These are phyloP conservation scores for Aphelinus certus DNA, from an alignment of 1,140 invertebrate genomes.

Conservation along the genomic window DNA sequence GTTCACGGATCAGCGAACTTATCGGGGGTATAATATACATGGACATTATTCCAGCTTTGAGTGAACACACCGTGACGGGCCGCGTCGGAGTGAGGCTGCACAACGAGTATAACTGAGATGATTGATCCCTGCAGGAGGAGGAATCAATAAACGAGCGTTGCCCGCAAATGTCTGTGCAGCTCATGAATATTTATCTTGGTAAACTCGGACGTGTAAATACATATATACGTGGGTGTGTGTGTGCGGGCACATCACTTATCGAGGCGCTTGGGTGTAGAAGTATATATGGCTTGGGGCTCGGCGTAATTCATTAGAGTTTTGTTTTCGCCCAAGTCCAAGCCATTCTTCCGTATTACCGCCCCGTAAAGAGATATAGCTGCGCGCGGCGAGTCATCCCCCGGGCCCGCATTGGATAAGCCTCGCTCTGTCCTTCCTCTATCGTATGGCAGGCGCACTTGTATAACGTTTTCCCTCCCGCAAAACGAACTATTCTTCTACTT, in stretches of 20 bases:
- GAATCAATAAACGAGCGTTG: background rate
- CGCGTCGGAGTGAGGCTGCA: too few relatives aligned
- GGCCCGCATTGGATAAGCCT: constrained; percentile 1
- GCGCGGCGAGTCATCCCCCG: background rate
- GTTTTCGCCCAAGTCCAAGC: background rate
- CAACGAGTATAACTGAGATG: too few relatives aligned
- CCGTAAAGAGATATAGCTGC: background rate
- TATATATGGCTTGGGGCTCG: background rate
- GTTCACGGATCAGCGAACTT: too few relatives aligned
- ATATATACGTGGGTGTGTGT: too few relatives aligned
- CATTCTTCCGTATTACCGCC: background rate
- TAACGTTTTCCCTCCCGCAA: background rate
- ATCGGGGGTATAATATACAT: too few relatives aligned
- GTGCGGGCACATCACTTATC: too few relatives aligned
- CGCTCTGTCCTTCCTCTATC: too few relatives aligned
- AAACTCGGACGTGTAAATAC: background rate
- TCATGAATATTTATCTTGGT: constrained; percentile 9
- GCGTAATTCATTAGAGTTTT: constrained; percentile 11
- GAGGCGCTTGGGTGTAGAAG: too few relatives aligned
- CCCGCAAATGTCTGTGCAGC: background rate
- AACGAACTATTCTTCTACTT: constrained; percentile 19
- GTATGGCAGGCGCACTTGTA: too few relatives aligned
- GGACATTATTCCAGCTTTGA: too few relatives aligned
- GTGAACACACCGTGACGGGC: too few relatives aligned
- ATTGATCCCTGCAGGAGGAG: too few relatives aligned